These are phyloP conservation scores for Berghia stephanieae DNA, from an alignment of 1,140 invertebrate genomes.

Conservation along the genomic window DNA sequence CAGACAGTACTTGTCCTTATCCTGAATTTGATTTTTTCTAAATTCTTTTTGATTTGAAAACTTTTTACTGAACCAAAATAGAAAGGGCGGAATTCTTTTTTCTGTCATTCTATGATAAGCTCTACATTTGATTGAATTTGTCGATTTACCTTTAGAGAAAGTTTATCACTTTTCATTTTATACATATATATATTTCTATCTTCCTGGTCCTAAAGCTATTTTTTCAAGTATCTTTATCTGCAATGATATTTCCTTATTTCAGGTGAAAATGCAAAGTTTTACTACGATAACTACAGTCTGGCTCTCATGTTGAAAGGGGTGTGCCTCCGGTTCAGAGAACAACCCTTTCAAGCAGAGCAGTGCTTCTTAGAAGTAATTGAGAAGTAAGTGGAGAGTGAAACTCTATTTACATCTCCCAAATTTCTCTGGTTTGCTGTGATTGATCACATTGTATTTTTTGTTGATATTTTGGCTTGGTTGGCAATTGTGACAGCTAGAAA, in stretches of 20 bases:
- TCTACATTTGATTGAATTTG: too few species aligned
- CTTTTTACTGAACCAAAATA: neutral
- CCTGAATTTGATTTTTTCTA: neutral
- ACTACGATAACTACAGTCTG: conserved; percentile 82
- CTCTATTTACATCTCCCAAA: neutral
- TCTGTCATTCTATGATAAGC: too few species aligned
- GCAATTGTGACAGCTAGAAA: too few species aligned
- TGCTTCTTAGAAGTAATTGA: conserved; percentile 75
- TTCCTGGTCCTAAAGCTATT: too few species aligned
- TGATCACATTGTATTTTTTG: neutral
- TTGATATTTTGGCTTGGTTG: too few species aligned
- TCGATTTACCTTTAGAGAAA: too few species aligned
- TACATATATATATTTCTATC: too few species aligned
- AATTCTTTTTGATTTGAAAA: neutral
- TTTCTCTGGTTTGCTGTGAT: neutral
- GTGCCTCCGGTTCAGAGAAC: conserved; percentile 80
- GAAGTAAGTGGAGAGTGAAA: conserved; percentile 68
- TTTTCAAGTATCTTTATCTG: neutral
- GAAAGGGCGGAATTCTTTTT: neutral
- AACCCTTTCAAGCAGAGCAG: conserved; percentile 78
- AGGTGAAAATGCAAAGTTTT: conserved; percentile 63
- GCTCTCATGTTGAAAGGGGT: conserved; percentile 83
- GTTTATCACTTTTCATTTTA: too few species aligned
- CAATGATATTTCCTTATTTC: neutral
- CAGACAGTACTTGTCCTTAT: too few species aligned